These are phyloP conservation scores for Dendrocincla fuliginosa DNA, from an alignment of 2,797 vertebrate genomes.

Conservation along the genomic window DNA sequence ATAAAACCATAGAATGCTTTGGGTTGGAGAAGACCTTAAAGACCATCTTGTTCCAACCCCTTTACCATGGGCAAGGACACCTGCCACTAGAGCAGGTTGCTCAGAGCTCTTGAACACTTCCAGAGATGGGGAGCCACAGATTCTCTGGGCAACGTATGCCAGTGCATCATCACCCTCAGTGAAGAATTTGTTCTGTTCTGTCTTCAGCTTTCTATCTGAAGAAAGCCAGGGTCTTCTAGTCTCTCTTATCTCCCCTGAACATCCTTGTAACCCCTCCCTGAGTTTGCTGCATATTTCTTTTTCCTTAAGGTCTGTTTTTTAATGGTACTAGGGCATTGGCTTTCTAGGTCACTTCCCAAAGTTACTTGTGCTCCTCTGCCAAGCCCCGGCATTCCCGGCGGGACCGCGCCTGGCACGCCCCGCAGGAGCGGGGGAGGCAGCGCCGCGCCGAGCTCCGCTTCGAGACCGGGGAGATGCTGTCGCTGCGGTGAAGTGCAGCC, in stretches of 20 bases:
- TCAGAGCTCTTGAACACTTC: neutral
- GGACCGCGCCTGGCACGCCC: neutral
- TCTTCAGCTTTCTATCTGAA: neutral
- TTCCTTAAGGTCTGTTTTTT: neutral
- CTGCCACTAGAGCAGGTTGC: neutral
- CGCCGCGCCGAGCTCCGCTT: neutral
- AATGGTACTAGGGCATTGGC: rapidly evolving
- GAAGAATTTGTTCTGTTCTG: too few relatives aligned
- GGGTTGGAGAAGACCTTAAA: neutral
- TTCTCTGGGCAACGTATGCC: neutral
- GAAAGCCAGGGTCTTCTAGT: neutral
- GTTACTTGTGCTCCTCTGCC: rapidly evolving
- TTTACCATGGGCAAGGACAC: neutral
- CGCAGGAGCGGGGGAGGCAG: neutral
- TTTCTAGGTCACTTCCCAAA: neutral
- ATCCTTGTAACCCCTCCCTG: neutral
- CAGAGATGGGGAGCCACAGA: too few relatives aligned
- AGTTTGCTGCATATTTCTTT: rapidly evolving
- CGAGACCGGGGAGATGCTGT: neutral
- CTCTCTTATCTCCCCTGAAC: neutral
- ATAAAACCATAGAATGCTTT: neutral
- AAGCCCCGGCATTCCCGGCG: neutral
- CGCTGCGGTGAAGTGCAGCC: neutral
- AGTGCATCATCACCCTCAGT: too few relatives aligned
- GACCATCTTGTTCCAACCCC: neutral